These are phyloP conservation scores for Drosophila nigrodunni DNA, from an alignment of 1,140 invertebrate genomes.

Conservation along the genomic window DNA sequence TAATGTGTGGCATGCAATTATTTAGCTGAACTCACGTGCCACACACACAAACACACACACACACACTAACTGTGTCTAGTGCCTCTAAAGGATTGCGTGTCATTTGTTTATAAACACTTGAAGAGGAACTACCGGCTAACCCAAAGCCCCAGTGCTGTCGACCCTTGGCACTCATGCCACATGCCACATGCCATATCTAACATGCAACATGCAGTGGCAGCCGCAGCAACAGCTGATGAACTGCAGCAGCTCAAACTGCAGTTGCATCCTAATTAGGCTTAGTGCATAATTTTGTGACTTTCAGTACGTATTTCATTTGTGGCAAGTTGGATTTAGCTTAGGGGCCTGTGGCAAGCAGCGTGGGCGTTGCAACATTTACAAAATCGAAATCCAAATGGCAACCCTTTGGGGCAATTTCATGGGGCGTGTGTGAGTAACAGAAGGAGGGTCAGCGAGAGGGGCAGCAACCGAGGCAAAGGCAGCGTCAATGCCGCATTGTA, in stretches of 20 bases:
- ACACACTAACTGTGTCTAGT: conserved; percentile 32
- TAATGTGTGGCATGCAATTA: conserved; percentile 67
- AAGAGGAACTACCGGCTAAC: conserved; percentile 37
- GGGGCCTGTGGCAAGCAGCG: background rate
- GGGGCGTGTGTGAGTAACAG: background rate
- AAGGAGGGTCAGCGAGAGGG: no score
- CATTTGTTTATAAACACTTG: conserved; percentile 81
- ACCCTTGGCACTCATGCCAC: conserved; percentile 44
- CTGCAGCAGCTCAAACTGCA: conserved; percentile 17
- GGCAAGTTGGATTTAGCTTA: background rate
- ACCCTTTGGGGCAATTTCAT: conserved; percentile 30
- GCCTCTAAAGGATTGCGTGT: conserved; percentile 77
- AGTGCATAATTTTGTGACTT: conserved; percentile 4
- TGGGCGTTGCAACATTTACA: conserved; percentile 22
- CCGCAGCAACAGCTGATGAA: conserved; percentile 34
- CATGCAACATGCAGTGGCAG: background rate
- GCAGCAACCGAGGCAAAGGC: background rate
- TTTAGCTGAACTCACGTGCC: conserved; percentile 38
- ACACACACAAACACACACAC: conserved; percentile 23
- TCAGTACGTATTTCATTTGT: background rate
- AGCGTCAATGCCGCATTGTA: conserved; percentile 66
- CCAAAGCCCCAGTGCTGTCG: conserved; percentile 49
- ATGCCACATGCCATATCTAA: conserved; percentile 7
- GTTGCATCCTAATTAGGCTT: conserved; percentile 16
- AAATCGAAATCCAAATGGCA: conserved; percentile 42